A percentile compares a stretch with the other conserved stretches of the same genome.
These are phyloP conservation scores for Muschampia plurimacula DNA, from an alignment of 2,888 invertebrate species.

Conservation along the genomic window DNA sequence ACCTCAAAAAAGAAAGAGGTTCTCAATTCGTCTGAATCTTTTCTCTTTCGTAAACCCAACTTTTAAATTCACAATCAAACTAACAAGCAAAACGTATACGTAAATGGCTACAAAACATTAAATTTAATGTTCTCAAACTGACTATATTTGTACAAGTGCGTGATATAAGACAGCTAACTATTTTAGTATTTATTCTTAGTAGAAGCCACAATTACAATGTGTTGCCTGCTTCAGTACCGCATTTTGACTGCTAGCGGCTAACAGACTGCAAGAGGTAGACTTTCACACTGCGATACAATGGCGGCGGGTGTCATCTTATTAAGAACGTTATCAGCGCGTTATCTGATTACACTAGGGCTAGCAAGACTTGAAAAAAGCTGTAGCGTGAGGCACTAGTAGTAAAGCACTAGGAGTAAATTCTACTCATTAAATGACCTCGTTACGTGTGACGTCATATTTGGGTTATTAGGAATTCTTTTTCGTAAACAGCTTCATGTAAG, in stretches of 20 bases:
- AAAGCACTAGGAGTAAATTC: too few species aligned
- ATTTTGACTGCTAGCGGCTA: not conserved
- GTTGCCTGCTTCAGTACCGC: not conserved
- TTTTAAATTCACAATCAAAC: not conserved
- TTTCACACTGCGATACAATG: constrained; percentile 3
- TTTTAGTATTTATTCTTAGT: not conserved
- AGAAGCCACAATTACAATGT: not conserved
- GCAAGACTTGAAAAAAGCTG: not conserved
- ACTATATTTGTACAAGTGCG: not conserved
- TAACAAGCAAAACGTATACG: not conserved
- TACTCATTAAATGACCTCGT: too few species aligned
- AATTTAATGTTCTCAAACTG: too few species aligned
- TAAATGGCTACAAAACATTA: not conserved
- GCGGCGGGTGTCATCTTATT: constrained; percentile 40
- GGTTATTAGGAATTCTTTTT: too few species aligned
- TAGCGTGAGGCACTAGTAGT: too few species aligned
- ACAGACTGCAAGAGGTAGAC: not conserved
- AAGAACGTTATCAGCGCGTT: constrained; percentile 40
- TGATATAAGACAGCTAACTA: not conserved
- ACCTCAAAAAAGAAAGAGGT: too few species aligned
- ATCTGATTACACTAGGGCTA: constrained; percentile 34
- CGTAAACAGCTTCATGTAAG: too few species aligned
- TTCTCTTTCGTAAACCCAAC: not conserved
- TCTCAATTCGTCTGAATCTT: too few species aligned
- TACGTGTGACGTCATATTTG: too few species aligned